Evolutionary conservation across 2,888 invertebrate species (phyloP), one percentile per base, ranked within the genome.

Genomic region (Linnaemya tessellans): DNA sequence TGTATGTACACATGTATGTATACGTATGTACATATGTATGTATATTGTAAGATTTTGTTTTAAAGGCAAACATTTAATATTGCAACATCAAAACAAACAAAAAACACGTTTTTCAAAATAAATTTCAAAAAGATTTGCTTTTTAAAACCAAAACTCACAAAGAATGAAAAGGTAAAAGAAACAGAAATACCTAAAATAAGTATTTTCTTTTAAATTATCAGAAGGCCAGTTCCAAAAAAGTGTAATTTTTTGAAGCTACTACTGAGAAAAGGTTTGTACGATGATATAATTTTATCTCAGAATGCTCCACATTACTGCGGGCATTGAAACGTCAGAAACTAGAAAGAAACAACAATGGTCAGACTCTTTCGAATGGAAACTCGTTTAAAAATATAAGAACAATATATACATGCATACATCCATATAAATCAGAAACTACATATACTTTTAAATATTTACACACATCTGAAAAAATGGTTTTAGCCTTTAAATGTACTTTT

Each of bases 361-460:
- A 85, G 85, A 81, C 85, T 81, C 81, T 79, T 71, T 35, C 73
- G 35, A 56, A 60, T 58, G 85, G 79, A 79, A 78, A 78, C 41
- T 75, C 49, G 22, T 68, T 73, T 35, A 18, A 62, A 43, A 43
- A 60, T 56, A 22, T 38, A 78, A 41, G 20, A 22, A 56, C 10
- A 7, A 35, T n/a, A n/a, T n/a, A 15, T 3, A 54, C 38, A 49
- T 30, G 5, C 11, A 51, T 51, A 11, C 18, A 18, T 35, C 35
- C 3, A 56, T 35, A 51, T 64, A 11, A 54, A 11, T 13, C 18
- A 43, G 62, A 84, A 82, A 84, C 84, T 60, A 54, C 13, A 68
- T 80, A 77, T 70, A 75, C 20, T 22, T 35, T 49, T 73, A 77
- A 82, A 81, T 30, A 10, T 11, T 56, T 30, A 15, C 18, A 30